Percentiles rank a stretch among this genome's conserved stretches.
phyloP scores from a whole-genome alignment of 1,140 invertebrate species.

The Drosophila mauritiana region DNA sequence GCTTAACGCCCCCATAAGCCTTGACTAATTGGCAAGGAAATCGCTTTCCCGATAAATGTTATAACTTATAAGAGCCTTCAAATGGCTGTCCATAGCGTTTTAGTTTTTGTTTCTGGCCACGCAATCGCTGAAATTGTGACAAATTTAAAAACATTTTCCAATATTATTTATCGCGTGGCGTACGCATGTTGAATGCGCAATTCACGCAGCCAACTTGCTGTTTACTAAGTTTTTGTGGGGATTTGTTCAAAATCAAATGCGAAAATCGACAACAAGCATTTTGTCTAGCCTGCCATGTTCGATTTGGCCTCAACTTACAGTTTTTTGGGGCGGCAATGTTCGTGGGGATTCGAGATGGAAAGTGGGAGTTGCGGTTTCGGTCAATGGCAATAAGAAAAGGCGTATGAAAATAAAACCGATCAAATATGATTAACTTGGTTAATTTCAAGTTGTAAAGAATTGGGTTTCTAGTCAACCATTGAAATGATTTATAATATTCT shows the following conservation, averaged over 20 bases:
- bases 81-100: slow-evolving; percentile 1
- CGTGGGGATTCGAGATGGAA: not conserved
- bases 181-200: slow-evolving; percentile 71
- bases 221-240: slow-evolving; percentile 28
- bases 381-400: slow-evolving; percentile 31
- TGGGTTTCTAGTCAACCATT: not conserved
- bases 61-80: slow-evolving; percentile 27
- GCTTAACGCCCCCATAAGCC: slow-evolving; percentile 65
- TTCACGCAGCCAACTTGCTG: slow-evolving; percentile 49
- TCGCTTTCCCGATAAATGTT: slow-evolving; percentile 54
- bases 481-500: not conserved
- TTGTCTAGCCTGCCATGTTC: slow-evolving; percentile 68
- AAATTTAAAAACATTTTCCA: slow-evolving; percentile 61
- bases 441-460: not conserved
- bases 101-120: slow-evolving; percentile 22
- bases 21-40: slow-evolving; percentile 77
- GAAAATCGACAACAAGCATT: slow-evolving; percentile 67
- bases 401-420: slow-evolving; percentile 15
- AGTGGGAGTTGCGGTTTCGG: slow-evolving; percentile 11
- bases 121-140: slow-evolving; percentile 60
- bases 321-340: slow-evolving; percentile 12
- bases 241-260: slow-evolving; percentile 39
- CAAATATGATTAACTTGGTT: slow-evolving; percentile 23
- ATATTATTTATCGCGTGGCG: slow-evolving; percentile 62
- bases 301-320: slow-evolving; percentile 60